Conservation (phyloP, 1,140 invertebrate genomes). For the Cataglyphis hispanica region DNA sequence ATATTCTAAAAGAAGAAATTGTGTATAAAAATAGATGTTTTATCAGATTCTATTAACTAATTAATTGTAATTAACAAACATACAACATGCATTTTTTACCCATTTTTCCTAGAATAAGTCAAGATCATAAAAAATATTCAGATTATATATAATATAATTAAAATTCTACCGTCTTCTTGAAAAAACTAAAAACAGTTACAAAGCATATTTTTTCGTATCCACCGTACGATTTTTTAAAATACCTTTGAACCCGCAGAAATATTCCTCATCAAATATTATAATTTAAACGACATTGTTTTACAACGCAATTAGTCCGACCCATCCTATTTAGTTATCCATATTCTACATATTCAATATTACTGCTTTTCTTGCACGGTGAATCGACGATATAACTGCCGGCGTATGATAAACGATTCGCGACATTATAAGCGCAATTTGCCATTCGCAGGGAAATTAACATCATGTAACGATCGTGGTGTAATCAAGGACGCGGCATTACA, state of each 20-base stretch:
- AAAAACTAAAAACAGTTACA: not conserved
- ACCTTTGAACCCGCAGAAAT: not conserved
- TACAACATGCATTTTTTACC: too few relatives aligned
- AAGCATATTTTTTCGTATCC: not conserved
- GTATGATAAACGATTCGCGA: not conserved
- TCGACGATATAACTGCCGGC: not conserved
- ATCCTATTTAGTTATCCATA: too few relatives aligned
- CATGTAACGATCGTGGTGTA: slow-evolving; percentile 26
- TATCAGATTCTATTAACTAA: not conserved
- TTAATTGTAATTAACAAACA: not conserved
- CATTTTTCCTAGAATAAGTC: too few relatives aligned
- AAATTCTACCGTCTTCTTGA: not conserved
- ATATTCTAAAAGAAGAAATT: not conserved
- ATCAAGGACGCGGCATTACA: slow-evolving; percentile 51
- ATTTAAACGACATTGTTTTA: not conserved
- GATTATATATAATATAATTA: not conserved
- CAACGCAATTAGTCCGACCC: not conserved
- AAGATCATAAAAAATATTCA: too few relatives aligned
- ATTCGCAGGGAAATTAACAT: slow-evolving; percentile 42
- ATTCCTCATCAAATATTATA: not conserved
- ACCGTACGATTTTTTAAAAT: not conserved
- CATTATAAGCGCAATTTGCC: slow-evolving; percentile 25
- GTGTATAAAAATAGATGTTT: not conserved
- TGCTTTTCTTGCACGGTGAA: slow-evolving; percentile 7
- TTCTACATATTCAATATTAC: not conserved